Conservation (phyloP, 2,888 invertebrate species). For the Ashinkailepas kermadecensis region DNA sequence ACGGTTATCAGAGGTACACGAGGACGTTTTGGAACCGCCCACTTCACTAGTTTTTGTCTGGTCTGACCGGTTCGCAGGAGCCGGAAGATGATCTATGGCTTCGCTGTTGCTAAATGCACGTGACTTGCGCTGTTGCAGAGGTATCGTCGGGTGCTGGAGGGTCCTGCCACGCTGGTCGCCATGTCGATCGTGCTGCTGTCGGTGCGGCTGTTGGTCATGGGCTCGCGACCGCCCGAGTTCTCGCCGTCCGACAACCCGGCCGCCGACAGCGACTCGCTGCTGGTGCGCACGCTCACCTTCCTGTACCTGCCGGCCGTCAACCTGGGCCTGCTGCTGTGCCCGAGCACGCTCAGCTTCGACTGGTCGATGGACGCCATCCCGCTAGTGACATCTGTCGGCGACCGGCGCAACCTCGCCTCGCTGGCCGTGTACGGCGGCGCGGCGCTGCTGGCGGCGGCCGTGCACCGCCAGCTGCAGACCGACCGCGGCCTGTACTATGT, state of each 20-base stretch:
- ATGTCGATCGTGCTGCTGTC: conserved; percentile 62
- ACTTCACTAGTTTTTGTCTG: too few relatives aligned
- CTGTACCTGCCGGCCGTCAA: conserved; percentile 86
- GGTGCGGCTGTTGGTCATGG: conserved; percentile 68
- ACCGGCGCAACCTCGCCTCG: conserved; percentile 69
- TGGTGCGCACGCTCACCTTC: conserved; percentile 82
- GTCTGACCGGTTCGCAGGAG: too few relatives aligned
- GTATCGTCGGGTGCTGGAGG: conserved; percentile 39
- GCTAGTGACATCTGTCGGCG: conserved; percentile 65
- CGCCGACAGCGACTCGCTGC: conserved; percentile 69
- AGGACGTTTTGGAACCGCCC: too few relatives aligned
- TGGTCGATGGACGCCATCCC: conserved; percentile 99
- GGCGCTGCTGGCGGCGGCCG: conserved; percentile 34
- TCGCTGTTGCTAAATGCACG: too few relatives aligned
- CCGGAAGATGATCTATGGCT: too few relatives aligned
- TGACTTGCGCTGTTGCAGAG: conserved; percentile 34
- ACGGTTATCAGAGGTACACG: too few relatives aligned
- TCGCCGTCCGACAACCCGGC: conserved; percentile 94
- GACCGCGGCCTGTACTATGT: conserved; percentile 4
- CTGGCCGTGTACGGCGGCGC: conserved; percentile 58
- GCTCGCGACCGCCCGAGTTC: conserved; percentile 57
- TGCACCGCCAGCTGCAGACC: conserved; percentile 39
- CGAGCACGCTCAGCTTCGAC: conserved; percentile 85
- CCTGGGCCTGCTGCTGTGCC: conserved; percentile 75
- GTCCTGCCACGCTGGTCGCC: conserved; percentile 48